phyloP scores from a whole-genome alignment of 2,888 invertebrate species.

The Cepaea hortensis region DNA sequence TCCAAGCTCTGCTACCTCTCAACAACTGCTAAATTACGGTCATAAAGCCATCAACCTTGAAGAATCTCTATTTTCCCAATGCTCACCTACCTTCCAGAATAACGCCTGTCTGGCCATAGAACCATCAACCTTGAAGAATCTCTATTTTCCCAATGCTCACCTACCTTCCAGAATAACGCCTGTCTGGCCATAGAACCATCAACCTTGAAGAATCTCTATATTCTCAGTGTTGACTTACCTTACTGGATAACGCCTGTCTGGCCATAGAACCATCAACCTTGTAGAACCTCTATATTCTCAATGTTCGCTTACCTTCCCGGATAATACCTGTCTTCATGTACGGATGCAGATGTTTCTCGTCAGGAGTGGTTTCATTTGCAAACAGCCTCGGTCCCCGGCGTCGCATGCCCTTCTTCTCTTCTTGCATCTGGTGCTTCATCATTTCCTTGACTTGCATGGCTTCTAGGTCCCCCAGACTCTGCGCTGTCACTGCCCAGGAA shows the following conservation, averaged over 20 bases:
- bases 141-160: too few species aligned
- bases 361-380: neutral
- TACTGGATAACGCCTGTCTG: conserved; percentile 39
- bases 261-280: too few species aligned
- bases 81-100: too few species aligned
- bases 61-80: too few species aligned
- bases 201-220: neutral
- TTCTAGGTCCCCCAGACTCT: neutral
- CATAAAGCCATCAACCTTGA: too few species aligned
- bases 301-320: conserved; percentile 38
- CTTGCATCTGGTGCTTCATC: conserved; percentile 1
- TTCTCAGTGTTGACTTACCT: conserved; percentile 17
- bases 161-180: too few species aligned
- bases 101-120: too few species aligned
- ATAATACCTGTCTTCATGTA: conserved; percentile 41
- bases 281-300: neutral
- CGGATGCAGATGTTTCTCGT: conserved; percentile 37
- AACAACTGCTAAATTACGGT: too few species aligned
- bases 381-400: conserved; percentile 2
- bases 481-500: neutral
- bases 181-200: too few species aligned
- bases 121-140: too few species aligned
- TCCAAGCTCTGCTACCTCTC: too few species aligned
- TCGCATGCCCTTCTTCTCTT: neutral
- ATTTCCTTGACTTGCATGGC: neutral